Base-by-base conservation (phyloP, 1,140 invertebrate species). In the Drosophila azteca region DNA sequence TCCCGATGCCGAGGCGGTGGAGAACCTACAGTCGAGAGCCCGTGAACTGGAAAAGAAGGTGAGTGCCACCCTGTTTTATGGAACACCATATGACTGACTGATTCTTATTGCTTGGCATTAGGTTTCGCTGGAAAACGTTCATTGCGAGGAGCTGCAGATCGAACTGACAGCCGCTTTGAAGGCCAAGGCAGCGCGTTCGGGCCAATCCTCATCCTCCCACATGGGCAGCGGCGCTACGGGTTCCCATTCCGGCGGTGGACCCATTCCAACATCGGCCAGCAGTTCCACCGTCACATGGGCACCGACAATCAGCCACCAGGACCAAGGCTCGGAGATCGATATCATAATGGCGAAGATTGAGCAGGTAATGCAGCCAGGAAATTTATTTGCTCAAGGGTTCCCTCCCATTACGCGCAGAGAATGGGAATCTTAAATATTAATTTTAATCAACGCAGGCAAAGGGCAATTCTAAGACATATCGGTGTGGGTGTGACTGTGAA, bases 271-370 rank as follows among this genome's bases (percentile, higher is more conserved):
- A 39, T 92, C 92, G 69, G 92, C 90, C 17, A 92, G 92, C 69
- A 88, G 80, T 63, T 83, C 91, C 61, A 80, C 91, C 48, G 66
- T 91, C 77, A 85, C 90, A 84, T 83, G 85, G 89, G 91, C 93
- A 52, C 92, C 94, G 60, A 93, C 94, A 77, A 93, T 91, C 74
- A 94, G 92, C 92, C 93, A 93, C 59, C 94, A 95, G 67, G 93
- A 93, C 62, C 95, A 95, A 74, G 95, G 95, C 79, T 94, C 95
- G 26, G 97, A 98, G 93, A 97, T 98, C 83, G 97, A 98, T 92
- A 94, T 96, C 87, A 96, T 98, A 90, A 98, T 98, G 96, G 97
- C 97, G 66, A 98, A 98, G 93, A 96, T 98, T 80, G 97, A 98
- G 92, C 97, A 97, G 92, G 95, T 90, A 74, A 72, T 22, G 2